Conservation (phyloP, 2,888 invertebrate genomes). For the Euplagia quadripunctaria region DNA sequence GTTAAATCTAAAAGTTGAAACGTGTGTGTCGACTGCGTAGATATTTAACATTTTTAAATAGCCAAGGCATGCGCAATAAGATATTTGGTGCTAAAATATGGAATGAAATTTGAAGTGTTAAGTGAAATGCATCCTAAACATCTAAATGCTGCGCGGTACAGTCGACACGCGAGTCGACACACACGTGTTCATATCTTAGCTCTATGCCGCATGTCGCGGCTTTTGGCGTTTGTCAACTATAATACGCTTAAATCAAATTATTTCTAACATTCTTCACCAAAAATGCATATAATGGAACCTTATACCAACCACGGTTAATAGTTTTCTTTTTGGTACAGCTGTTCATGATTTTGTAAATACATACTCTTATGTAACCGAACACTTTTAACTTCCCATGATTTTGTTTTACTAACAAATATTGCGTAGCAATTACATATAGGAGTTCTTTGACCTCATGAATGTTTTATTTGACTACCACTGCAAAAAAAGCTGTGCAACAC, state of each 20-base stretch:
- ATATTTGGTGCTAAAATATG: slow-evolving; percentile 12
- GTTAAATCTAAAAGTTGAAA: slow-evolving; percentile 28
- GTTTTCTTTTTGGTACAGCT: slow-evolving; percentile 62
- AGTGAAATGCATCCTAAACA: background rate
- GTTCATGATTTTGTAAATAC: slow-evolving; percentile 52
- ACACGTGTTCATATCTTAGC: slow-evolving; percentile 28
- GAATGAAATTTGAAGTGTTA: slow-evolving; percentile 12
- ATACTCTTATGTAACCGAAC: slow-evolving; percentile 36
- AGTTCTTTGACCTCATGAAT: background rate
- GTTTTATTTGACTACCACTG: background rate
- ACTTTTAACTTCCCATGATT: background rate
- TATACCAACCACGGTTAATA: slow-evolving; percentile 51
- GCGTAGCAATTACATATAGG: background rate
- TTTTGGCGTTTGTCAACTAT: slow-evolving; percentile 49
- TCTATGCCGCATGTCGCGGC: slow-evolving; percentile 34
- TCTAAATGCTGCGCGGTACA: slow-evolving; percentile 5
- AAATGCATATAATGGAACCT: slow-evolving; percentile 53
- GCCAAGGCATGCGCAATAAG: background rate
- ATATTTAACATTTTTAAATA: background rate
- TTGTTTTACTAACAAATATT: background rate
- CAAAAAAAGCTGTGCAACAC: background rate
- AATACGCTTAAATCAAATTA: slow-evolving; percentile 44
- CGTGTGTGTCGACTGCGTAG: slow-evolving; percentile 32
- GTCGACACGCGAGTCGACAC: slow-evolving; percentile 16
- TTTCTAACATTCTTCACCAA: slow-evolving; percentile 39